These are phyloP conservation scores for Ectemnius continuus DNA, from an alignment of 2,888 invertebrate genomes.

Conservation along the genomic window DNA sequence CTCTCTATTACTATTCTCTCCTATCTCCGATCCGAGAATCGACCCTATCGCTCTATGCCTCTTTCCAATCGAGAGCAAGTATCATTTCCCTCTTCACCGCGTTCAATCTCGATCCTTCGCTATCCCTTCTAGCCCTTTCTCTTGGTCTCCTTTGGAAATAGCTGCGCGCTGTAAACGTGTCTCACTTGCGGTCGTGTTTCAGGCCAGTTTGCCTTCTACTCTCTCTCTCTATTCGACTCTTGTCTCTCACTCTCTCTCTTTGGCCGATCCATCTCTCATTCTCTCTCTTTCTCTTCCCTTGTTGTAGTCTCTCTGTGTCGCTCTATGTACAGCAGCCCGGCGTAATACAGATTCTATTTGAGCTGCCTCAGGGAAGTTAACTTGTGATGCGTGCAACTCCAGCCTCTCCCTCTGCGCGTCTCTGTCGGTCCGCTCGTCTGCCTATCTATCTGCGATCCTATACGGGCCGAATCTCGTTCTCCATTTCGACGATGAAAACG, in stretches of 20 bases:
- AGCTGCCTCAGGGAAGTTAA: conserved; percentile 77
- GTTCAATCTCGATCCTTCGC: conserved; percentile 13
- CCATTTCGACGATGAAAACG: conserved; percentile 57
- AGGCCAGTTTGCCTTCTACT: conserved; percentile 43
- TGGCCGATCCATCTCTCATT: conserved; percentile 35
- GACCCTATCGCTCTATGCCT: conserved; percentile 39
- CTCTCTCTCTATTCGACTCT: conserved; percentile 18
- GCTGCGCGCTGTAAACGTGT: background rate
- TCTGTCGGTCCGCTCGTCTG: conserved; percentile 2
- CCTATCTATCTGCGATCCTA: conserved; percentile 60
- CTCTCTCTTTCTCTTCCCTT: conserved; percentile 36
- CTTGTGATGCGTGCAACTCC: conserved; percentile 71
- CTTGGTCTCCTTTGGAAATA: background rate
- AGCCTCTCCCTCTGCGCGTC: too few relatives aligned
- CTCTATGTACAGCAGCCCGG: conserved; percentile 68
- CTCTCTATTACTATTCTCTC: conserved; percentile 16
- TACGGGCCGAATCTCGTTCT: conserved; percentile 55
- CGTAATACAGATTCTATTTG: conserved; percentile 77
- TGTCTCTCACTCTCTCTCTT: conserved; percentile 20
- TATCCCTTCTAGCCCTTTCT: conserved; percentile 1
- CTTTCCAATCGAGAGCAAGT: background rate
- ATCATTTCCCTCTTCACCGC: conserved; percentile 15
- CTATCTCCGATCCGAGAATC: background rate
- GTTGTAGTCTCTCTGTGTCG: conserved; percentile 39
- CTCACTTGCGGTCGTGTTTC: background rate